A percentile compares a stretch with the other conserved stretches of the same genome.
Conservation (phyloP, 2,888 invertebrate genomes). For the Pogonocherus hispidulus region DNA sequence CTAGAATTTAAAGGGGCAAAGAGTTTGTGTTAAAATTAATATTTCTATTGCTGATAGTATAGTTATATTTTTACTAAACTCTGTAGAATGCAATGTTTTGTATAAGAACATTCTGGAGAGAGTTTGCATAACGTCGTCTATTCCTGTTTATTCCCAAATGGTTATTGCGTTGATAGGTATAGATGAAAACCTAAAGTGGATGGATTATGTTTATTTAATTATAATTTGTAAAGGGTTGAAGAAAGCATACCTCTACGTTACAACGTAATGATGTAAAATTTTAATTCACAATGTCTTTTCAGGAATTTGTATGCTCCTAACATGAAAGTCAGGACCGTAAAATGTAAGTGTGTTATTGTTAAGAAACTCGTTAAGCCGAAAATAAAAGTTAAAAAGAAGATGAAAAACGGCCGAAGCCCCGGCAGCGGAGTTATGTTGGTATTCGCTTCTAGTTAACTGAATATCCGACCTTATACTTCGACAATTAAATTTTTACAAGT, state of each 20-base stretch:
- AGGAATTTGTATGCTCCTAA: conserved; percentile 34
- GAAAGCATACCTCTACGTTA: not conserved
- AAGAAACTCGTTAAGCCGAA: conserved; percentile 43
- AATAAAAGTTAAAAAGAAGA: conserved; percentile 37
- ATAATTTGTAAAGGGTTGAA: no score
- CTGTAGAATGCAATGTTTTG: no score
- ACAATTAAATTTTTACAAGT: not conserved
- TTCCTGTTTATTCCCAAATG: no score
- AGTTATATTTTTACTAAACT: no score
- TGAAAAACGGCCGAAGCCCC: conserved; percentile 16
- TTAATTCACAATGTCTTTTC: conserved; percentile 31
- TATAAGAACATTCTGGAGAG: no score
- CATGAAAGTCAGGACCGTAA: conserved; percentile 32
- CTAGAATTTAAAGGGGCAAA: no score
- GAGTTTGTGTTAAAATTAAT: no score
- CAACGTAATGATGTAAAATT: conserved; percentile 25
- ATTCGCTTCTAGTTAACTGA: not conserved
- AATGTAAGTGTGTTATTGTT: conserved; percentile 44
- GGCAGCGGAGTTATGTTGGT: conserved; percentile 3
- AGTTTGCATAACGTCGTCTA: no score
- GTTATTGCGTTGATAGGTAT: no score
- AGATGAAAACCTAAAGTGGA: no score
- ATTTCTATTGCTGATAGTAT: no score
- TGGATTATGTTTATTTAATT: no score
- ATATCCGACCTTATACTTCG: not conserved